These are phyloP conservation scores for Netelia inedita DNA, from an alignment of 2,888 invertebrate species.

Conservation along the genomic window DNA sequence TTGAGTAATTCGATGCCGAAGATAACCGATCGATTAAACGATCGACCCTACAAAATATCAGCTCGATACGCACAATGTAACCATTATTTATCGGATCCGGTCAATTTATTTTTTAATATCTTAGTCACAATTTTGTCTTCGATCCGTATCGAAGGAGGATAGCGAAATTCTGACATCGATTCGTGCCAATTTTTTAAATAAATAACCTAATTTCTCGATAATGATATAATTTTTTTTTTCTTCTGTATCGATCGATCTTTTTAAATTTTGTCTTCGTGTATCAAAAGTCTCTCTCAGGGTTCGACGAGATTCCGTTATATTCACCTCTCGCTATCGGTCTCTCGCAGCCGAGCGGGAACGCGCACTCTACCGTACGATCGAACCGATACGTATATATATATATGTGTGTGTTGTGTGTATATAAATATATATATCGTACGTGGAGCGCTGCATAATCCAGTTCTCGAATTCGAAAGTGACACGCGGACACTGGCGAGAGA, in stretches of 20 bases:
- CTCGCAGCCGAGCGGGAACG: constrained; percentile 23
- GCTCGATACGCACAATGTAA: constrained; percentile 36
- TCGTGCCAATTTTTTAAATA: not conserved
- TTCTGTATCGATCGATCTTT: not conserved
- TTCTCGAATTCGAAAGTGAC: constrained; percentile 67
- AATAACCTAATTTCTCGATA: not conserved
- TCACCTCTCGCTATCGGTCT: constrained; percentile 43
- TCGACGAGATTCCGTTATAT: constrained; percentile 60
- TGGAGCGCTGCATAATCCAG: constrained; percentile 58
- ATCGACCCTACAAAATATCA: constrained; percentile 16
- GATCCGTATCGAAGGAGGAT: not conserved
- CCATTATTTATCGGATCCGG: constrained; percentile 39
- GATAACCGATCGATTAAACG: constrained; percentile 54
- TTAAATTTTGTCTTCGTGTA: not conserved
- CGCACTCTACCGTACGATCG: constrained; percentile 26
- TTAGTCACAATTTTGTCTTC: not conserved
- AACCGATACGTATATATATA: constrained; percentile 23
- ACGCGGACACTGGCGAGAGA: constrained; percentile 44
- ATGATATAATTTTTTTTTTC: not conserved
- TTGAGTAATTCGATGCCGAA: constrained; percentile 51
- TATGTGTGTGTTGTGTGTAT: not conserved
- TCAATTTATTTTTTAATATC: constrained; percentile 8
- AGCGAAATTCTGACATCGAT: constrained; percentile 4
- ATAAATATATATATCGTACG: constrained; percentile 33
- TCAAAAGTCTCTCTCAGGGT: constrained; percentile 36